Evolutionary conservation across 2,113 vertebrate species (phyloP), one percentile per base, ranked within the genome.

Genomic region (Scomber scombrus): DNA sequence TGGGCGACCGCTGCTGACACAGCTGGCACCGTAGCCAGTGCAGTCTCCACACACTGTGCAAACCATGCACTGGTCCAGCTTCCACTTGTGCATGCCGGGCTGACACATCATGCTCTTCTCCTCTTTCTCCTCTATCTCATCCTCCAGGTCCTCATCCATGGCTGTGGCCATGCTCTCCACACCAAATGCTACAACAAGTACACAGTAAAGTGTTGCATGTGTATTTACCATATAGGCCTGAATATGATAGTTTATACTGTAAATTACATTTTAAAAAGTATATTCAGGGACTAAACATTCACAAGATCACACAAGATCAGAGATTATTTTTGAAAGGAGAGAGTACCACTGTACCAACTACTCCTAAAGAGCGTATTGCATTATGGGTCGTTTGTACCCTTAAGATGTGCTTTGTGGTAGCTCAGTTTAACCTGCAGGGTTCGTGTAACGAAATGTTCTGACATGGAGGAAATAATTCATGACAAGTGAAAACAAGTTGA

Each of bases 101-200:
- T 97, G 97, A 83, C 98, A 99, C 98, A 99, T 99, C 95, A 99
- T 97, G 68, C 98, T 98, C 81, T 99, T 99, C 90, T 99, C 98
- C 86, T 99, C 97, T 85, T 99, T 99, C 69, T 99, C 98, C 88
- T 99, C 98, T 13, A 99, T 89, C 67, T 99, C 98, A 40, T 99
- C 98, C 86, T 99, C 98, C 76, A 99, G 89, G 82, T 99, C 98
- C 90, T 99, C 98, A 83, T 99, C 98, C 98, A 99, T 99, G 56
- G 98, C 98, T 64, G 98, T 99, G 80, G 98, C 98, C 98, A 99
- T 99, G 84, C 96, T 99, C 93, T 99, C 98, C 55, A 99, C 96
- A 51, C 97, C 97, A 91, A 99, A 99, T 0, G 96, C 98, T 98
- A 34, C 19, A 67, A 56, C 7, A 50, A 26, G 62, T 11, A 29